Evolutionary conservation across 2,113 vertebrate genomes (phyloP).

Genomic region (Paracanthobrama guichenoti): DNA sequence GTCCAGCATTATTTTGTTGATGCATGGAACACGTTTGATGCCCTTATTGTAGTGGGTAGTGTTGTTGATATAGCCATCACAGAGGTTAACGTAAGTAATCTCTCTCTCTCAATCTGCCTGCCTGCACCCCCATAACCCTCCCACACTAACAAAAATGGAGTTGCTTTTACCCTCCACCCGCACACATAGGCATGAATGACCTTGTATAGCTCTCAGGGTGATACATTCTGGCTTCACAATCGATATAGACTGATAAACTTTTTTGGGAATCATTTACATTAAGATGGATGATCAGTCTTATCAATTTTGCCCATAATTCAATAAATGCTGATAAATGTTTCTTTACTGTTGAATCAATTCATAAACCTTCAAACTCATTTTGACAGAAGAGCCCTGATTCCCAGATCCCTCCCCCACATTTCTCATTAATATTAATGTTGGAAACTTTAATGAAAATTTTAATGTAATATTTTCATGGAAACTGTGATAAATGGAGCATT

Average conservation of each 20-base stretch:
- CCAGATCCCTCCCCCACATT: too few relatives aligned
- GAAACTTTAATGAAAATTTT: not conserved
- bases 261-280: not conserved
- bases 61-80: slow-evolving; percentile 99
- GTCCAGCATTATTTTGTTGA: slow-evolving; percentile 99
- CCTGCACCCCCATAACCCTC: slow-evolving; percentile 77
- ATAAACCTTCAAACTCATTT: slow-evolving; percentile 39
- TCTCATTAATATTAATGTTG: not conserved
- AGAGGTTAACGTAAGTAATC: slow-evolving; percentile 99
- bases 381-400: slow-evolving; percentile 23
- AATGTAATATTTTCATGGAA: too few relatives aligned
- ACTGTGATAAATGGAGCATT: not conserved
- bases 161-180: slow-evolving; percentile 59
- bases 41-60: slow-evolving; percentile 99
- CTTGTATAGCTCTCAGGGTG: slow-evolving; percentile 73
- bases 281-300: not conserved
- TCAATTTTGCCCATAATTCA: not conserved
- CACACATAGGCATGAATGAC: slow-evolving; percentile 67
- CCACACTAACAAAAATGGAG: slow-evolving; percentile 61
- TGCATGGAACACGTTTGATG: slow-evolving; percentile 99
- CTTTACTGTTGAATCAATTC: slow-evolving; percentile 39
- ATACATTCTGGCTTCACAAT: slow-evolving; percentile 63
- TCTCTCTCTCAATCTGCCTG: slow-evolving; percentile 86
- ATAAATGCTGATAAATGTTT: slow-evolving; percentile 13
- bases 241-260: not conserved